Evolutionary conservation across 2,888 invertebrate genomes (phyloP), one percentile per base, ranked within the genome.

Genomic region (Patella caerulea): DNA sequence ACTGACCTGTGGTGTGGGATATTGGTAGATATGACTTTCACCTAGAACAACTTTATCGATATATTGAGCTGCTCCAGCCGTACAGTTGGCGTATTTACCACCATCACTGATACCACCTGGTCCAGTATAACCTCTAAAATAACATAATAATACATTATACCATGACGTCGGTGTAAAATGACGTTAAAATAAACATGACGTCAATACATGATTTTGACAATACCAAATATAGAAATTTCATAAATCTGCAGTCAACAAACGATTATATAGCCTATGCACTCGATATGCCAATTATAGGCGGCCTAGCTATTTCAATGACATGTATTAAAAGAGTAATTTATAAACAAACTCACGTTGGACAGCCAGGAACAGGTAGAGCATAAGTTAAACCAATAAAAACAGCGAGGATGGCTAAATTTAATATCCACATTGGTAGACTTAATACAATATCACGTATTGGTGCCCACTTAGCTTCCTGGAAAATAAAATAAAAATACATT

Each of bases 1-100:
- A 72, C 75, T 69, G 76, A 90, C 91, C 86, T 86, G 85, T 71
- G 87, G 88, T 14, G 95, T 95, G 11, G 96, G 95, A 87, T 93
- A 90, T 88, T 95, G 94, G 92, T 95, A 97, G 54, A 97, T 93
- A 90, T 98, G 98, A 4, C 93, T 92, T n/a, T 92, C 88, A 0
- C 96, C 95, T 19, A 98, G 93, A 80, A 98, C 90, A 74, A 94
- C 82, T 7, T 94, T 93, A 91, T 98, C 98, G 77, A 98, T 94
- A 90, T 95, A 97, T 0, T 97, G 96, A 0, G 96, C 95, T 0
- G 96, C 95, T 4, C 98, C 98, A 0, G 98, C 98, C 65, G 95
- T 95, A 90, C 98, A 98, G 78, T 95, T 94, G 0, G 92, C 82
- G 80, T 90, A 87, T 29, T 79, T 65, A 1, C 90, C 88, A 11